Percentiles rank a stretch among this genome's conserved stretches.
These are phyloP conservation scores for Caradrina clavipalpis DNA, from an alignment of 2,888 invertebrate genomes.

Conservation along the genomic window DNA sequence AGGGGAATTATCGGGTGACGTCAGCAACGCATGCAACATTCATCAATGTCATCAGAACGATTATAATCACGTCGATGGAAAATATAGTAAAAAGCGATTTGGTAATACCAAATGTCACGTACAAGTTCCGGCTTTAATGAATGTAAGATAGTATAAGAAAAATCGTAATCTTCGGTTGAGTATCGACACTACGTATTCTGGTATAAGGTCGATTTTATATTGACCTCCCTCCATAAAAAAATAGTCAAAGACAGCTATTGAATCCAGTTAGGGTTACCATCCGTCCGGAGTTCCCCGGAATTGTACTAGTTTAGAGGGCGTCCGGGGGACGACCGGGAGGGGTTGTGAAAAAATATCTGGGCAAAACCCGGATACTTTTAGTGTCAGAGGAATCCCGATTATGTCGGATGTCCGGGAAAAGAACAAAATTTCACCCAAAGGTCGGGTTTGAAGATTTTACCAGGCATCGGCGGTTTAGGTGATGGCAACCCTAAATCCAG, in stretches of 20 bases:
- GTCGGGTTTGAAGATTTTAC: too few relatives aligned
- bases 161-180: constrained; percentile 8
- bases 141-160: constrained; percentile 3
- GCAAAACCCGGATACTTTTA: too few relatives aligned
- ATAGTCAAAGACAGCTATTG: not conserved
- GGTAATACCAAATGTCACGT: constrained; percentile 47
- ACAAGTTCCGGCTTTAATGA: constrained; percentile 13
- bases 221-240: not conserved
- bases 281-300: too few relatives aligned
- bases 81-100: constrained; percentile 25
- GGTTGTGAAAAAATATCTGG: too few relatives aligned
- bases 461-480: too few relatives aligned
- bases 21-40: constrained; percentile 39
- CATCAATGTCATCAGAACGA: constrained; percentile 44
- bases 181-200: not conserved
- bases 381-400: too few relatives aligned
- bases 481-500: too few relatives aligned
- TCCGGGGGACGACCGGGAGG: too few relatives aligned
- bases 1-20: constrained; percentile 35
- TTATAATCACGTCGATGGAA: constrained; percentile 33
- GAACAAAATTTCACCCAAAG: too few relatives aligned
- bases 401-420: too few relatives aligned
- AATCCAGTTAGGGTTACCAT: too few relatives aligned
- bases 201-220: not conserved
- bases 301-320: too few relatives aligned